Conservation (phyloP, 1,140 invertebrate species). For the Pristionchus pacificus region DNA sequence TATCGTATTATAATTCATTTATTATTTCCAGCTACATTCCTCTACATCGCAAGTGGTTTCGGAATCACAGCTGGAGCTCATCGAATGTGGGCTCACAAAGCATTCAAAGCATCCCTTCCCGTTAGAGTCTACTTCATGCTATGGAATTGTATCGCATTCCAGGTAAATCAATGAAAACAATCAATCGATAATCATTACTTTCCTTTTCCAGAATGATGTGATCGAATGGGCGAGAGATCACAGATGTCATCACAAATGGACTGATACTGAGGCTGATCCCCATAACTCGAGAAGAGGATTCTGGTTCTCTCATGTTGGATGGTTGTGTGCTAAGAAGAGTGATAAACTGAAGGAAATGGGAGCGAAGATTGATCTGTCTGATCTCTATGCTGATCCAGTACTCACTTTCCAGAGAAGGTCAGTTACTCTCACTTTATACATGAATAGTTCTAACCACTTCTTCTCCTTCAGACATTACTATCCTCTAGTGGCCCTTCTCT, state of each 20-base stretch:
- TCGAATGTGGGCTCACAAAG: conserved; percentile 84
- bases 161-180: conserved; percentile 67
- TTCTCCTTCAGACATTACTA: conserved; percentile 7
- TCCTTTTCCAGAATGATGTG: conserved; percentile 75
- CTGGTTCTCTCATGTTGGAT: conserved; percentile 92
- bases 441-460: no score
- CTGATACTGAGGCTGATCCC: conserved; percentile 90
- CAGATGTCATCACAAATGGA: conserved; percentile 90
- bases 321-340: conserved; percentile 84
- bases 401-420: conserved; percentile 77
- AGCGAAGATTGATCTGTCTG: conserved; percentile 76
- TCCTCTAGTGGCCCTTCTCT: conserved; percentile 11
- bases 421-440: conserved; percentile 13
- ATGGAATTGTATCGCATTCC: conserved; percentile 79
- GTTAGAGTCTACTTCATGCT: conserved; percentile 73
- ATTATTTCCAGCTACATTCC: conserved; percentile 43
- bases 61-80: conserved; percentile 87
- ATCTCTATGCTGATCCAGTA: conserved; percentile 79
- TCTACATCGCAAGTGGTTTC: conserved; percentile 53
- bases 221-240: conserved; percentile 90
- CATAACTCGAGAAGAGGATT: conserved; percentile 89
- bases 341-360: conserved; percentile 77
- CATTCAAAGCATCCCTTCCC: conserved; percentile 87
- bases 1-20: background rate
- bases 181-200: background rate